These are phyloP conservation scores for Callinectes sapidus DNA, from an alignment of 2,888 invertebrate species.

Conservation along the genomic window DNA sequence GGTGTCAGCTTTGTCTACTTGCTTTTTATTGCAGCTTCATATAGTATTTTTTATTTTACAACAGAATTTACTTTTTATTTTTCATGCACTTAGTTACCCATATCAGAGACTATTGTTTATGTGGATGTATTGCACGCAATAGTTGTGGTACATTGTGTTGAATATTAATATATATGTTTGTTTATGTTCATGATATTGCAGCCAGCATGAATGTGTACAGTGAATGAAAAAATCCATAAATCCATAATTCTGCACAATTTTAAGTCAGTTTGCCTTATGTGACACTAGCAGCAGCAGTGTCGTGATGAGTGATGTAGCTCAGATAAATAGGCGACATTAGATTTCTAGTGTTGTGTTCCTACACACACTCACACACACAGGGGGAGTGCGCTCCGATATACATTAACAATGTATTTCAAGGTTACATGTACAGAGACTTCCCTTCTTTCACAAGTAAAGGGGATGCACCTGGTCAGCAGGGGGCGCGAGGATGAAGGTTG, in stretches of 20 bases:
- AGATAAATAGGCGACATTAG: background rate
- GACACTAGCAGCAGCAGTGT: background rate
- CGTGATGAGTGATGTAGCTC: background rate
- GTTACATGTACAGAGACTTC: background rate
- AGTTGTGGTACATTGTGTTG: background rate
- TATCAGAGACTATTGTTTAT: slow-evolving; percentile 21
- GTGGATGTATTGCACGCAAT: background rate
- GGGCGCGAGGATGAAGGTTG: background rate
- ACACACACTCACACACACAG: slow-evolving; percentile 8
- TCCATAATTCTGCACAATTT: background rate
- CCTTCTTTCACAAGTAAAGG: slow-evolving; percentile 10
- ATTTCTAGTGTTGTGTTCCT: background rate
- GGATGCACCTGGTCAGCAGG: background rate
- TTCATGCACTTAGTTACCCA: slow-evolving; percentile 5
- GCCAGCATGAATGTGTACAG: background rate
- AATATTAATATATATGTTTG: background rate
- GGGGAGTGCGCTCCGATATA: background rate
- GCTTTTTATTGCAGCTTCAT: background rate
- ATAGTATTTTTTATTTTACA: background rate
- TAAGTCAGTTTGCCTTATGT: background rate
- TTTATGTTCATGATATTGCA: background rate
- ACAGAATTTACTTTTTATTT: background rate
- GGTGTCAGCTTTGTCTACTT: too few species aligned
- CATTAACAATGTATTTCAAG: background rate
- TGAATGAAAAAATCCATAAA: background rate